Conservation (phyloP, 2,888 invertebrate species). For the Oxyteleia sp. region DNA sequence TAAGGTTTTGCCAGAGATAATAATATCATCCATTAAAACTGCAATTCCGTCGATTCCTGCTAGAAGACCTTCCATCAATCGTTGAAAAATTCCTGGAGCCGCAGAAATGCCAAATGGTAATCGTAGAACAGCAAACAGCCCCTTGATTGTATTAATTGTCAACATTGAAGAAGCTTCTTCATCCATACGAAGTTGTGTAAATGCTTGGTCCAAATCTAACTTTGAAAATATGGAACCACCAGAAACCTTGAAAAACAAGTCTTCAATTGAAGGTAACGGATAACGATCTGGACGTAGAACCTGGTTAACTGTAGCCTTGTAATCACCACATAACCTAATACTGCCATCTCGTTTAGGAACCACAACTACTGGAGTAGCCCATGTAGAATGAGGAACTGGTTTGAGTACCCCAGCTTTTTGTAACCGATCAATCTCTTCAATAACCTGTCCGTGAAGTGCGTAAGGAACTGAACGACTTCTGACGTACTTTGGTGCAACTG, state of each 20-base stretch:
- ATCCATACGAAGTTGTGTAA: conserved; percentile 24
- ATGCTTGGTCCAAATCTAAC: conserved; percentile 32
- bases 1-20: conserved; percentile 10
- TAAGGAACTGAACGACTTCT: conserved; percentile 32
- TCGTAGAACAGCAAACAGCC: conserved; percentile 65
- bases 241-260: conserved; percentile 21
- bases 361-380: conserved; percentile 45
- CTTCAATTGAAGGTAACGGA: conserved; percentile 30
- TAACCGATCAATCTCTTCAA: conserved; percentile 26
- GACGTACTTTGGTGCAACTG: conserved; percentile 6
- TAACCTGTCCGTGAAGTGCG: conserved; percentile 10
- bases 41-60: conserved; percentile 13
- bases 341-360: conserved; percentile 28
- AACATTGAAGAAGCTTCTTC: conserved; percentile 9
- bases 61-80: conserved; percentile 65
- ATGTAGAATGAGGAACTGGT: conserved; percentile 22
- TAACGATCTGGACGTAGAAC: conserved; percentile 20
- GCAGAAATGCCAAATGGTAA: conserved; percentile 77
- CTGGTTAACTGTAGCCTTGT: conserved; percentile 27
- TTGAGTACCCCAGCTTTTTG: conserved; percentile 22
- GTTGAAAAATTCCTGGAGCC: conserved; percentile 68
- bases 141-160: conserved; percentile 27
- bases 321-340: conserved; percentile 37
- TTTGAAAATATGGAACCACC: conserved; percentile 44
- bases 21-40: conserved; percentile 34